These are phyloP conservation scores for Malacoraja senta DNA, from an alignment of 2,797 vertebrate species.

Conservation along the genomic window DNA sequence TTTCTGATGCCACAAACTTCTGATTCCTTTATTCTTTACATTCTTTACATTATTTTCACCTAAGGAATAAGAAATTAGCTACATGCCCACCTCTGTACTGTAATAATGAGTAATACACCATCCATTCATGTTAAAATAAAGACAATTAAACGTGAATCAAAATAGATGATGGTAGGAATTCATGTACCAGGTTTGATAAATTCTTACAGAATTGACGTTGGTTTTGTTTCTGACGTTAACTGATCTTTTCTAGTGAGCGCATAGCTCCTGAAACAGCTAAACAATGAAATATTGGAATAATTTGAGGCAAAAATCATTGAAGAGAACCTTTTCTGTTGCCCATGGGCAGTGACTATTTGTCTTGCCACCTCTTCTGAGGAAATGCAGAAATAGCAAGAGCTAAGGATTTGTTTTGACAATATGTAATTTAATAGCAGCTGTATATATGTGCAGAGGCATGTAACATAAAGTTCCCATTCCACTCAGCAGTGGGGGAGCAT, in stretches of 20 bases:
- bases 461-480: neutral
- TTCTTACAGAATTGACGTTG: neutral
- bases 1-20: neutral
- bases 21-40: neutral
- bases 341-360: constrained; percentile 48
- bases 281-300: neutral
- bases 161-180: neutral
- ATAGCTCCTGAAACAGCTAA: neutral
- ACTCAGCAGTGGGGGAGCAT: neutral
- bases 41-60: neutral
- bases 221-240: neutral
- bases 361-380: constrained; percentile 52
- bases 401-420: constrained; percentile 51
- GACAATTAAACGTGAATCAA: neutral
- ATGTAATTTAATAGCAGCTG: constrained; percentile 38
- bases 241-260: neutral
- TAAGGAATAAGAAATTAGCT: neutral
- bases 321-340: neutral
- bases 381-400: constrained; percentile 46
- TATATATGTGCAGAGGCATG: neutral
- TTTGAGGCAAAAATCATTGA: neutral
- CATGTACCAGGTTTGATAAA: neutral
- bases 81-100: neutral
- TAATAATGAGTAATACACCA: neutral
- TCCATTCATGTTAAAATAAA: neutral